Evolutionary conservation across 2,113 vertebrate species (phyloP).

Genomic region (Chaetorhynchus papuensis): DNA sequence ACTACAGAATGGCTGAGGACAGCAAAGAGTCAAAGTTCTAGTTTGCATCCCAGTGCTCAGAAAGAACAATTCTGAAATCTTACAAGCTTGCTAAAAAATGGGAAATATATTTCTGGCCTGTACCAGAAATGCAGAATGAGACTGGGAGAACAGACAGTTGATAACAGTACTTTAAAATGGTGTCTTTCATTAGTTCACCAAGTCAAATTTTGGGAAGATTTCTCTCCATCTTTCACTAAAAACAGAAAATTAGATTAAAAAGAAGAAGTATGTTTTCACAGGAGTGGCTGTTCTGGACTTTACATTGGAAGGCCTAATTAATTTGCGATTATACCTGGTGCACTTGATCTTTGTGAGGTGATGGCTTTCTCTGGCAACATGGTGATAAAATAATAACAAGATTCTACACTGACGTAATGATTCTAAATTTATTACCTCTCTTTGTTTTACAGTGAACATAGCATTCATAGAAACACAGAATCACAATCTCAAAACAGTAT

Average conservation of each 20-base stretch:
- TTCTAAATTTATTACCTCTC: background rate
- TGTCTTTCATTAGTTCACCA: background rate
- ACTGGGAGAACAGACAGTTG: background rate
- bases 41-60: background rate
- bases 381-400: background rate
- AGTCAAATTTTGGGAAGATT: background rate
- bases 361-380: background rate
- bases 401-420: background rate
- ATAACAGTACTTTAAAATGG: background rate
- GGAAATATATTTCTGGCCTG: background rate
- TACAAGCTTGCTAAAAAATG: background rate
- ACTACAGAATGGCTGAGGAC: background rate
- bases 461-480: background rate
- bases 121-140: background rate
- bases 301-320: background rate
- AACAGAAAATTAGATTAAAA: background rate
- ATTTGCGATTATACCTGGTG: background rate
- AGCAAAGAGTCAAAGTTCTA: background rate
- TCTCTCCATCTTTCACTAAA: background rate
- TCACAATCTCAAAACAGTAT: background rate
- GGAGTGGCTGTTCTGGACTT: background rate
- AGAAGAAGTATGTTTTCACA: background rate
- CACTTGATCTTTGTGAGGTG: background rate
- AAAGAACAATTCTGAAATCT: background rate
- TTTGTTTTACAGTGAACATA: background rate